Percentiles rank a stretch among this genome's conserved stretches.
These are phyloP conservation scores for Mythimna lalbum DNA, from an alignment of 2,888 invertebrate species.

Conservation along the genomic window DNA sequence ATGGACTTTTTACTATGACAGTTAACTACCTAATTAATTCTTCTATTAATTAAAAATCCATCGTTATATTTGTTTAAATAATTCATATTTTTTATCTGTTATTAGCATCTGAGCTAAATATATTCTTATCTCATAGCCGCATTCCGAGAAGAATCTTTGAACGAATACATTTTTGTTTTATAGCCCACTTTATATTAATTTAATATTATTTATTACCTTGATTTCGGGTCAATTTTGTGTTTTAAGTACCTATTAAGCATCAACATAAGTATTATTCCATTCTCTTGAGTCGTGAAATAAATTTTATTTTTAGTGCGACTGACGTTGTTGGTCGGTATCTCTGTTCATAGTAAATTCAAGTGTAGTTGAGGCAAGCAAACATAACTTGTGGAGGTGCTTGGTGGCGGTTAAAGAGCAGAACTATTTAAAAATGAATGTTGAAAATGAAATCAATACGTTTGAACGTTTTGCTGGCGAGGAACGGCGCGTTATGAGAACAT, in stretches of 20 bases:
- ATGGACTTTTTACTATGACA: conserved; percentile 41
- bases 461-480: conserved; percentile 82
- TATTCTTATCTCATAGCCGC: conserved; percentile 56
- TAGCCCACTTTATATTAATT: conserved; percentile 63
- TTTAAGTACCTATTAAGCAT: conserved; percentile 50
- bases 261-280: conserved; percentile 41
- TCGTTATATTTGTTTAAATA: conserved; percentile 61
- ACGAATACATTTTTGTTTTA: conserved; percentile 62
- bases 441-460: conserved; percentile 87
- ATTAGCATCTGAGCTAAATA: conserved; percentile 56
- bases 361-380: conserved; percentile 34
- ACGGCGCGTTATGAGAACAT: conserved; percentile 86
- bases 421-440: conserved; percentile 84
- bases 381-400: conserved; percentile 54
- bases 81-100: conserved; percentile 64
- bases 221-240: conserved; percentile 39
- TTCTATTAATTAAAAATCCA: conserved; percentile 69
- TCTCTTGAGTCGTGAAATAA: conserved; percentile 47
- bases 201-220: conserved; percentile 60
- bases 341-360: conserved; percentile 33
- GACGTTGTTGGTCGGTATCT: conserved; percentile 10
- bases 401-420: conserved; percentile 59
- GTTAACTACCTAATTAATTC: conserved; percentile 63
- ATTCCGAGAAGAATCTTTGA: conserved; percentile 55
- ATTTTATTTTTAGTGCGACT: conserved; percentile 26